Percentiles rank a stretch among this genome's conserved stretches.
Conservation (phyloP, 2,113 vertebrate species). For the Fregetta grallaria region DNA sequence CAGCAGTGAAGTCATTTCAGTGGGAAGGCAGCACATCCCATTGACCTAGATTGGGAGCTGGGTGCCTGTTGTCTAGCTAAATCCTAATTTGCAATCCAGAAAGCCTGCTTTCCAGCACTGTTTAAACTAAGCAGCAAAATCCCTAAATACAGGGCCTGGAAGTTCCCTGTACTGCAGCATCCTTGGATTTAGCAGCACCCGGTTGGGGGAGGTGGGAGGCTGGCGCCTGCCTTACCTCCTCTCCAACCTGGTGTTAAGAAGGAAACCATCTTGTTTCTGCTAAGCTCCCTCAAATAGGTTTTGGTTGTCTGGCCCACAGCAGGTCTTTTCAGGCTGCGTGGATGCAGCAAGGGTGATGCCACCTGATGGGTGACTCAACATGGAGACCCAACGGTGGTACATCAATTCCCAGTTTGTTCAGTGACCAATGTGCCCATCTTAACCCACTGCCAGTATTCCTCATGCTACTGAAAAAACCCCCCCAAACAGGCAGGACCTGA, state of each 20-base stretch:
- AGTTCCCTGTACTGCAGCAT: background rate
- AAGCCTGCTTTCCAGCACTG: background rate
- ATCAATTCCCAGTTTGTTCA: background rate
- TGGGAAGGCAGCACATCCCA: background rate
- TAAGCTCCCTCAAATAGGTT: background rate
- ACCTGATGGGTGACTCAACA: background rate
- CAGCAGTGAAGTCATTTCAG: background rate
- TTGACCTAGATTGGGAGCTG: background rate
- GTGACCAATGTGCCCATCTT: background rate
- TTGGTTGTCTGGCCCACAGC: background rate
- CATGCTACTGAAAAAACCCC: background rate
- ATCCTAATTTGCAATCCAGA: background rate
- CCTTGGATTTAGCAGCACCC: fast-evolving
- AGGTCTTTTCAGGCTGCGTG: background rate
- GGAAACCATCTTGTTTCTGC: background rate
- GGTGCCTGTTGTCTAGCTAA: background rate
- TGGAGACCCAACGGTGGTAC: background rate
- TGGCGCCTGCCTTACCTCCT: background rate
- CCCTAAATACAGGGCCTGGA: background rate
- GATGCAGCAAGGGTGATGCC: background rate
- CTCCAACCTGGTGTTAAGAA: background rate
- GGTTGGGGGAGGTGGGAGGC: background rate
- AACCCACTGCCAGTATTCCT: background rate
- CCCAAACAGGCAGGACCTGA: background rate
- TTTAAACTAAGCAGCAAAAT: background rate